A percentile compares a stretch with the other conserved stretches of the same genome.
Evolutionary conservation across 2,888 invertebrate species (phyloP).

Genomic region (Dicyrtomina minuta): DNA sequence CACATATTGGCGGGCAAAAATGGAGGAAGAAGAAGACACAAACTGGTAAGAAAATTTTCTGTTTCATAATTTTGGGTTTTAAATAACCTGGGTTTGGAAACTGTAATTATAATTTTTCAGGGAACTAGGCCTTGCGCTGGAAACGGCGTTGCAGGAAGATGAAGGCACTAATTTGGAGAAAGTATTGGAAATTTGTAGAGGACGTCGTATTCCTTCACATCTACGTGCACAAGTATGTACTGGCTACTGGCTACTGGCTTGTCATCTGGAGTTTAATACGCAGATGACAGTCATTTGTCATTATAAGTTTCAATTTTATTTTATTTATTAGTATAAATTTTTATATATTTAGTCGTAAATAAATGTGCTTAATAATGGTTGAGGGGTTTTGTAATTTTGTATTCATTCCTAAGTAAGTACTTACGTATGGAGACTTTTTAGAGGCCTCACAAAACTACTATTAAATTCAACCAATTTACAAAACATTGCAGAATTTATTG

Average conservation of each 20-base stretch:
- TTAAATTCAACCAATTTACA: background rate
- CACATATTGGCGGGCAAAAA: too few species aligned
- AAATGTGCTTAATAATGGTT: too few species aligned
- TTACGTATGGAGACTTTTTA: too few species aligned
- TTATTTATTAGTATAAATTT: too few species aligned
- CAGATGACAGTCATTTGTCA: too few species aligned
- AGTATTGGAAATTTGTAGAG: constrained; percentile 49
- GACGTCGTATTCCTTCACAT: constrained; percentile 48
- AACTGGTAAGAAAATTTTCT: constrained; percentile 23
- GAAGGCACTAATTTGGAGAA: constrained; percentile 40
- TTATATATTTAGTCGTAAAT: too few species aligned
- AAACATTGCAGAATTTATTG: constrained; percentile 4
- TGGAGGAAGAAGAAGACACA: constrained; percentile 28
- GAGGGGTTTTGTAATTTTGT: too few species aligned
- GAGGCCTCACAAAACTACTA: background rate
- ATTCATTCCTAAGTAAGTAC: too few species aligned
- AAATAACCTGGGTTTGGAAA: constrained; percentile 40
- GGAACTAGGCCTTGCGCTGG: constrained; percentile 38
- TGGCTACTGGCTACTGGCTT: too few species aligned
- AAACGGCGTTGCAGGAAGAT: constrained; percentile 31
- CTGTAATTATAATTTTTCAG: constrained; percentile 47
- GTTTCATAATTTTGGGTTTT: constrained; percentile 39
- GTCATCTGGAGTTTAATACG: too few species aligned
- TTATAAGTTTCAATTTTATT: too few species aligned
- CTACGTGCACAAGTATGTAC: constrained; percentile 50